Percentiles rank a stretch among this genome's conserved stretches.
These are phyloP conservation scores for Oscheius sp. DNA, from an alignment of 2,888 invertebrate species.

Conservation along the genomic window DNA sequence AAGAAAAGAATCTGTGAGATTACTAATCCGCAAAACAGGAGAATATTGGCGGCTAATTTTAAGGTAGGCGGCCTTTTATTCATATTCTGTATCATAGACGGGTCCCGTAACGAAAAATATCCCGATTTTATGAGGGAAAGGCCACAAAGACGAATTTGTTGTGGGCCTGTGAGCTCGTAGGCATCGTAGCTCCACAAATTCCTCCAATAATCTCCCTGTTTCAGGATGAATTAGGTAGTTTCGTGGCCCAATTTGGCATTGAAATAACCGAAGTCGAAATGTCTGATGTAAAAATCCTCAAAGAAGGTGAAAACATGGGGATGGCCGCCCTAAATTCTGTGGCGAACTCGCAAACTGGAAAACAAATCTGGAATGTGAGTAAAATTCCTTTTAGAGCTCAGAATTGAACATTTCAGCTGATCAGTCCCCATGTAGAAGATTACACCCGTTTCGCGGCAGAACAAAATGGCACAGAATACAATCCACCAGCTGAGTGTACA, in stretches of 20 bases:
- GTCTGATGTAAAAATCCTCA: constrained; percentile 71
- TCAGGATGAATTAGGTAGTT: constrained; percentile 74
- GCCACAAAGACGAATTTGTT: too few relatives aligned
- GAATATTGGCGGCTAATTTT: constrained; percentile 54
- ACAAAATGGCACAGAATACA: constrained; percentile 25
- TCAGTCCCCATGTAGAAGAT: constrained; percentile 34
- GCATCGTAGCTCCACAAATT: too few relatives aligned
- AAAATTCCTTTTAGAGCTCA: too few relatives aligned
- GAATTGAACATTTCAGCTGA: constrained; percentile 10
- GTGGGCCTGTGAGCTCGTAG: too few relatives aligned
- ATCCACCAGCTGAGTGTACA: neutral
- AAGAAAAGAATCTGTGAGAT: constrained; percentile 70
- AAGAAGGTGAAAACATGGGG: constrained; percentile 69
- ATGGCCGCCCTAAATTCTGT: constrained; percentile 55
- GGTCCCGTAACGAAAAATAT: too few relatives aligned
- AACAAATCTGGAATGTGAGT: constrained; percentile 52
- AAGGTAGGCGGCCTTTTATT: constrained; percentile 43
- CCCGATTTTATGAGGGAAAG: too few relatives aligned
- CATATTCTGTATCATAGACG: too few relatives aligned
- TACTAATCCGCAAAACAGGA: constrained; percentile 56
- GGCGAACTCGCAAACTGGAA: constrained; percentile 58
- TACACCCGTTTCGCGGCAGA: constrained; percentile 16
- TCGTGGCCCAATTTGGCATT: constrained; percentile 73
- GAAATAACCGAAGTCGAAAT: constrained; percentile 74
- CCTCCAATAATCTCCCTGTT: constrained; percentile 24